Conservation (phyloP, 1,140 invertebrate species). For the Bombus sylvicola region DNA sequence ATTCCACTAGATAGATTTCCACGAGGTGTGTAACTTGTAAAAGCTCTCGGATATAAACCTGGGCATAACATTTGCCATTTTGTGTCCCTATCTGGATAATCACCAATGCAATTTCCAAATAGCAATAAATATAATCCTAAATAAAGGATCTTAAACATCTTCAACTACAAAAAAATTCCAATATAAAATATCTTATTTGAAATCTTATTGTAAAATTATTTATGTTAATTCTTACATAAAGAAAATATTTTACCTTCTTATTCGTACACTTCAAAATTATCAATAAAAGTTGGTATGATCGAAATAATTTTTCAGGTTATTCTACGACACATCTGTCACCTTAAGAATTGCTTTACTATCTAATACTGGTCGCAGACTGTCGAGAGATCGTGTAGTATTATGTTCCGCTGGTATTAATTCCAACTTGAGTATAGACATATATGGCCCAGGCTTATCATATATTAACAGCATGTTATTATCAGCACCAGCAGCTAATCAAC, state of each 20-base stretch:
- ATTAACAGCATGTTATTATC: conserved; percentile 74
- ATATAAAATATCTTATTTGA: conserved; percentile 8
- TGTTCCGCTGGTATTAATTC: conserved; percentile 46
- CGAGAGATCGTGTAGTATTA: conserved; percentile 27
- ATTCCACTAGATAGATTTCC: conserved; percentile 86
- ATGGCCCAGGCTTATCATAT: conserved; percentile 67
- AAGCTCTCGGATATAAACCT: conserved; percentile 72
- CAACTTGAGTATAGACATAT: conserved; percentile 45
- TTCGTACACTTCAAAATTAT: neutral
- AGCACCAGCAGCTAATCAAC: conserved; percentile 66
- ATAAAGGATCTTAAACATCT: conserved; percentile 68
- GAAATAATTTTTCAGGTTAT: conserved; percentile 52
- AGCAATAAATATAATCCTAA: conserved; percentile 70
- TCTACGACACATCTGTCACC: conserved; percentile 57
- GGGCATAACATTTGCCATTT: conserved; percentile 76
- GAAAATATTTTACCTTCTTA: conserved; percentile 26
- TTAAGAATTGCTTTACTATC: conserved; percentile 11
- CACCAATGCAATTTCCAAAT: conserved; percentile 67
- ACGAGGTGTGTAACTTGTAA: conserved; percentile 77
- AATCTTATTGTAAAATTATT: conserved; percentile 4
- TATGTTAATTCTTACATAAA: neutral
- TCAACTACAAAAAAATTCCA: conserved; percentile 58
- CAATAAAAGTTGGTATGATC: neutral
- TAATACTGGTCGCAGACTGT: conserved; percentile 29
- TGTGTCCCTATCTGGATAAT: conserved; percentile 72